Evolutionary conservation across 2,113 vertebrate species (phyloP), one percentile per base, ranked within the genome.

Genomic region (Oncorhynchus clarkii): DNA sequence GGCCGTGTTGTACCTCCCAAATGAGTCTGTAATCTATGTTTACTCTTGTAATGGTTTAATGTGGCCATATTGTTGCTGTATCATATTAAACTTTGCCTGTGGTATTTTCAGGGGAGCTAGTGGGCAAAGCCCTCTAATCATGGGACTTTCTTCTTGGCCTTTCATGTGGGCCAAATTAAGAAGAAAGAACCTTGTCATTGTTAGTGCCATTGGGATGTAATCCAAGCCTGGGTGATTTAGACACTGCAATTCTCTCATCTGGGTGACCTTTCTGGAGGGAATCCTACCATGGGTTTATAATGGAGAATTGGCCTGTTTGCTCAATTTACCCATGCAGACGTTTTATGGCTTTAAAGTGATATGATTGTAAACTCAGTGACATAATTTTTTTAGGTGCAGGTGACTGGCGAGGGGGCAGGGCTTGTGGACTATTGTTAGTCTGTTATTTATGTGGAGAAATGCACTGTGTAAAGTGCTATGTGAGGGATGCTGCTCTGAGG

Each of bases 121-220:
- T 16, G 59, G n/a, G n/a, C 18, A n/a, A 11, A 62, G 59, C n/a
- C 22, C 82, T 79, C 49, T 80, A 80, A 86, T 82, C 78, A 80
- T 59, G 26, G 73, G 67, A 51, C 77, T 74, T 76, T 82, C 75
- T 74, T 79, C 72, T 79, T 57, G 20, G 62, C 72, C 74, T 79
- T 79, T 85, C 31, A 78, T 83, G 74, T 78, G 78, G 79, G 26
- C 71, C 14, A 54, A 16, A 54, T 54, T 54, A 54, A 54, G 51
- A 83, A 76, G 71, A 71, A 67, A 78, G 84, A 78, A 69, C 31
- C 75, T 54, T 71, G 82, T 78, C 72, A 78, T 75, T 80, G 80
- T 80, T 51, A 77, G 73, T 67, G 74, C 78, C 48, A 45, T 62
- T 60, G 79, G 86, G 75, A 75, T 70, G 70, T 67, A 70, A 71